These are phyloP conservation scores for Eulacestoma nigropectus DNA, from an alignment of 2,113 vertebrate genomes.

Conservation along the genomic window DNA sequence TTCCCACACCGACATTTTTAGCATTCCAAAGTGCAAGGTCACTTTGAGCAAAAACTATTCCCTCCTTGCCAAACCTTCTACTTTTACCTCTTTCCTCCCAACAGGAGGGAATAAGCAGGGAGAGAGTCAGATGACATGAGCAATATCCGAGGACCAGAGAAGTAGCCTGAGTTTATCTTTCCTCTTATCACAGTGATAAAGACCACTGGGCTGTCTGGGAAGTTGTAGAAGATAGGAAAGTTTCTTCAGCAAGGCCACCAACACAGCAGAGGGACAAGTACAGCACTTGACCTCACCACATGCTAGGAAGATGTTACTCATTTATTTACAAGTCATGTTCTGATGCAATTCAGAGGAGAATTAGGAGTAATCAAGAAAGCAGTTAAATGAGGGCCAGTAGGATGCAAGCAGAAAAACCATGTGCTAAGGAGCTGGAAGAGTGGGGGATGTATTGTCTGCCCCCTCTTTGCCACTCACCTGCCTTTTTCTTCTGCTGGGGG, in stretches of 20 bases:
- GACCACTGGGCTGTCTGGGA: not conserved
- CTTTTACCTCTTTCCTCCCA: not conserved
- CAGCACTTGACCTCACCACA: not conserved
- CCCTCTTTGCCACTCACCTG: not conserved
- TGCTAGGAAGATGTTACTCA: not conserved
- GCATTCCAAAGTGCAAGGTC: not conserved
- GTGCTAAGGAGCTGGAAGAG: not conserved
- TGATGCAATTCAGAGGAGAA: not conserved
- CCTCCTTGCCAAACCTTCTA: not conserved
- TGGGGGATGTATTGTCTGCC: not conserved
- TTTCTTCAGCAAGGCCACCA: not conserved
- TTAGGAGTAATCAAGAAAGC: not conserved
- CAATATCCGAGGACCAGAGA: not conserved
- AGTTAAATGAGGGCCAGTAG: not conserved
- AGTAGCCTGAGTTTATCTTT: not conserved
- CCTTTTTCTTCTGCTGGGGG: not conserved
- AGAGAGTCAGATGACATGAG: not conserved
- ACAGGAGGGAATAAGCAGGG: not conserved
- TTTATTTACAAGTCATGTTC: not conserved
- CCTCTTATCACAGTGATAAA: not conserved
- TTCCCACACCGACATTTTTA: not conserved
- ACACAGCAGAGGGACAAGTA: not conserved
- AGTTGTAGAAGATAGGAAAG: not conserved
- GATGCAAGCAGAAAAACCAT: not conserved
- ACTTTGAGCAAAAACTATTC: not conserved